Evolutionary conservation across 2,113 vertebrate species (phyloP), one percentile per base, ranked within the genome.

Genomic region (Epinephelus moara): DNA sequence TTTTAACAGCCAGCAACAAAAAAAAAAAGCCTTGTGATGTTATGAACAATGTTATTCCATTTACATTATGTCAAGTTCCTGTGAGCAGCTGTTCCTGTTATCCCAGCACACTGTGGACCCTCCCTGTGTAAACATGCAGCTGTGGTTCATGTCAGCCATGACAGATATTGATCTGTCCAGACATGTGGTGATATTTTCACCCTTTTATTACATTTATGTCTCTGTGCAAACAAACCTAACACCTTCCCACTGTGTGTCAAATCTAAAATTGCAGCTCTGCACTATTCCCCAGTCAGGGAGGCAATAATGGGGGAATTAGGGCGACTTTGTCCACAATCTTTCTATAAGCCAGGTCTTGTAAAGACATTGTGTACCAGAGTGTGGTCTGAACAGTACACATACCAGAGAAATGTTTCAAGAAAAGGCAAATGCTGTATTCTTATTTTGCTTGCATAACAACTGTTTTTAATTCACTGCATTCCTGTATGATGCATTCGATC

Each of bases 161-260:
- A 70, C 78, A 71, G 21, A 80, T 85, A 89, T 87, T 75, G 90
- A 91, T 93, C 33, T 27, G 56, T 91, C 21, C 63, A 81, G 67
- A 72, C 66, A n/a, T 49, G 53, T 17, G 47, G 23, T 85, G 70
- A 71, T 88, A 85, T 78, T 63, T 85, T 76, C 74, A 76, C 47
- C 30, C 19, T 85, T 84, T 89, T 85, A 94, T 94, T 92, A 91
- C 80, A 80, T 86, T 70, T 87, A 66, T 85, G 81, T 78, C 77
- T 85, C 19, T 67, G 23, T 69, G 70, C 75, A 92, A 85, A 93
- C 85, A 91, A 75, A 74, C 57, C 42, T 18, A 75, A 75, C 47
- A 42, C 49, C 76, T 79, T 33, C 85, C 37, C 66, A n/a, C 75
- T 37, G 40, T 50, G 60, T 45, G 37, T 67, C 68, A 56, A n/a